Evolutionary conservation across 2,888 invertebrate genomes (phyloP), one percentile per base, ranked within the genome.

Genomic region (Cryptocheilus praepositus): DNA sequence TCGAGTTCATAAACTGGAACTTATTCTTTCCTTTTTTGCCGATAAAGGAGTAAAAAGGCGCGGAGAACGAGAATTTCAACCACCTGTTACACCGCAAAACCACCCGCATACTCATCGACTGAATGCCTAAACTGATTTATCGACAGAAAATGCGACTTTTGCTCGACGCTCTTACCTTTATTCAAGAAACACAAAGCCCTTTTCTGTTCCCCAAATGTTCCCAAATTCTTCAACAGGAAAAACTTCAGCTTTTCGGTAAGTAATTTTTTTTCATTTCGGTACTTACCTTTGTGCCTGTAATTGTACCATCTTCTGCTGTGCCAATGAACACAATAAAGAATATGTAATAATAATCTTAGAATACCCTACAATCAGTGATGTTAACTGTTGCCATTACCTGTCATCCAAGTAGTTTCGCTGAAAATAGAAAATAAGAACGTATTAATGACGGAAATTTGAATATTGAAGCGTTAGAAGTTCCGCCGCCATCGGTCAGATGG

Each of bases 81-180:
- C 86, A 86, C 86, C 86, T 86, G 86, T 86, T 86, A 85, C 85
- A 78, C 85, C 79, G 81, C 80, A 82, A 83, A 85, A 83, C 82
- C 81, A 83, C 81, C 81, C 78, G 68, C 74, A 71, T 77, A 74
- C 79, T 78, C 79, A 79, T 82, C 85, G 83, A 82, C 83, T 80
- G 82, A 84, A 83, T 80, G 80, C 76, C 75, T 78, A 73, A 84
- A 81, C 84, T 85, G 84, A 84, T 84, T 85, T 86, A 86, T 86
- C 86, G 83, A 81, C 86, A 81, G 82, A 86, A 83, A 77, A 77
- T 73, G 72, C 67, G 76, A 74, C 71, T 70, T 74, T 76, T 56
- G 68, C 59, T 66, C 60, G 64, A 61, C 58, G 67, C 77, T 61
- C 71, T 76, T 71, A 79, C 61, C 68, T 69, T 71, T 65, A 53